These are phyloP conservation scores for Chiroxiphia lanceolata DNA, from an alignment of 2,797 vertebrate genomes.

Conservation along the genomic window DNA sequence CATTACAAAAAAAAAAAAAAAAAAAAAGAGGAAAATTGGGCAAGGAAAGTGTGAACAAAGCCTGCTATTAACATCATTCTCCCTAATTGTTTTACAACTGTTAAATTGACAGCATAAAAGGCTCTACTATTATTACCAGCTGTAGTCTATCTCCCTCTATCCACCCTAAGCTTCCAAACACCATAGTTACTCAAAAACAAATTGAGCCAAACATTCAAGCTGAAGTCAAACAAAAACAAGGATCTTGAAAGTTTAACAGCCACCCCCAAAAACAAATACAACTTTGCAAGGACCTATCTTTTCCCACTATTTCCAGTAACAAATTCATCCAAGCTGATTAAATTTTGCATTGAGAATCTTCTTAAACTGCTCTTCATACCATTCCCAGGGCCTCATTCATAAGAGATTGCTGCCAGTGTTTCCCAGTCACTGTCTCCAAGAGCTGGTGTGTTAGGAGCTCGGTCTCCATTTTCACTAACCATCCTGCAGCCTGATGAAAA, in stretches of 20 bases:
- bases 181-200: conserved; percentile 12
- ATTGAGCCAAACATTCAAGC: background rate
- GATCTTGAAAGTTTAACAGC: background rate
- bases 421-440: background rate
- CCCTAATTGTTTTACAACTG: conserved; percentile 63
- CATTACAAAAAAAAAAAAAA: background rate
- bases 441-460: background rate
- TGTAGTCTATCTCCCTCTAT: conserved; percentile 1
- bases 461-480: background rate
- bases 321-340: background rate
- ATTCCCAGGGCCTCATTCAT: background rate
- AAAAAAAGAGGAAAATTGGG: background rate
- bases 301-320: background rate
- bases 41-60: conserved; percentile 52
- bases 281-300: background rate
- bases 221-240: background rate
- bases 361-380: background rate
- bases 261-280: background rate
- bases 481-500: background rate
- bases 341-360: background rate
- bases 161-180: conserved; percentile 36
- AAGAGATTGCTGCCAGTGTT: background rate
- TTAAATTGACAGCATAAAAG: conserved; percentile 57
- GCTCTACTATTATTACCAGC: conserved; percentile 46
- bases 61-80: conserved; percentile 58